Conservation (phyloP, 23 tunicate species). For the Halocynthia aurantium region DNA sequence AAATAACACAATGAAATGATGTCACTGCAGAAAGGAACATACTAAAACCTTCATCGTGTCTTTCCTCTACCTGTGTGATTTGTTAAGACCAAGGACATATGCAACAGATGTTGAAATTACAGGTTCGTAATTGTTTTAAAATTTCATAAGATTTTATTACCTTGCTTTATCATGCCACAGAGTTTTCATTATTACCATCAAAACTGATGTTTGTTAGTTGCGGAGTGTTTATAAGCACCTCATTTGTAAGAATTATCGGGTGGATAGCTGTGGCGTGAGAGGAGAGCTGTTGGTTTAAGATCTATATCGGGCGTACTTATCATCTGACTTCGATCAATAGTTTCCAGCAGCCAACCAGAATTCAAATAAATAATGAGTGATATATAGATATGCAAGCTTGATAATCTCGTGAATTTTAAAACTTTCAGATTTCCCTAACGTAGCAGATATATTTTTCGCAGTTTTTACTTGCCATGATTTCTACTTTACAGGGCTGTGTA, state of each 20-base stretch:
- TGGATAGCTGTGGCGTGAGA: too few species aligned
- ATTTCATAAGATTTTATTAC: background rate
- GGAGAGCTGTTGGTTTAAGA: too few species aligned
- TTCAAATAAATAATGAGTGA: too few species aligned
- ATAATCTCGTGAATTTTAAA: too few species aligned
- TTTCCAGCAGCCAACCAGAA: too few species aligned
- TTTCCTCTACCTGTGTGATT: slow-evolving; percentile 79
- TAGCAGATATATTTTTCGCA: too few species aligned
- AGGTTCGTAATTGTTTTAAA: slow-evolving; percentile 25
- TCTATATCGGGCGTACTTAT: too few species aligned
- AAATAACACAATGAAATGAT: background rate
- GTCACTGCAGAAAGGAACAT: slow-evolving; percentile 70
- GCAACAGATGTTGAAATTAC: slow-evolving; percentile 83
- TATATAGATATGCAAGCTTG: too few species aligned
- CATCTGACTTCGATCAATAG: too few species aligned
- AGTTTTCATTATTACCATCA: background rate
- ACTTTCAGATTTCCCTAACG: too few species aligned
- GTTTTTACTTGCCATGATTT: background rate
- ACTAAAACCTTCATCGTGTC: slow-evolving; percentile 76
- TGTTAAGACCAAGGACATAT: slow-evolving; percentile 81
- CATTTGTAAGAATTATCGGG: too few species aligned
- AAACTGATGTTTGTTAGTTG: background rate
- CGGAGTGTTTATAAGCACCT: too few species aligned
- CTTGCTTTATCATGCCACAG: background rate
- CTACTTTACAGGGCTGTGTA: slow-evolving; percentile 56